Evolutionary conservation across 2,797 vertebrate species (phyloP), one percentile per base, ranked within the genome.

Genomic region (Mormyrus hasselquistii): DNA sequence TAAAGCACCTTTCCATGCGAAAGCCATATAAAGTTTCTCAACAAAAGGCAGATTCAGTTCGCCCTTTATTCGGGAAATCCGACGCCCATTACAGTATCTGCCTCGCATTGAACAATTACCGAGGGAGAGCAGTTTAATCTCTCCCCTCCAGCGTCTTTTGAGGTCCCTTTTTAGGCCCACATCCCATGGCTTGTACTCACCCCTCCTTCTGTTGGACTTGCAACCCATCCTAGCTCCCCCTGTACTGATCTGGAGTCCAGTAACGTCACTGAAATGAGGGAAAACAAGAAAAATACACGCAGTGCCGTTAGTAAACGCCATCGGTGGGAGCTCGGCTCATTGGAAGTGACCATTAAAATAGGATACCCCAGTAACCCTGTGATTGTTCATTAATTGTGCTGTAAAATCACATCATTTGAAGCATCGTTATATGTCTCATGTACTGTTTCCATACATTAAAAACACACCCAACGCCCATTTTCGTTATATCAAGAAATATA

Each of bases 161-260:
- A 82, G 76, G 34, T 82, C 44, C 44, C 47, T 82, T 79, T 82
- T 82, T 82, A 10, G 38, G 38, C 14, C 44, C n/a, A 8, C 19
- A 41, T 9, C 19, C 38, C 44, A 47, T 92, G 93, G 92, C 87
- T 88, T 91, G 93, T 89, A 97, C 98, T 97, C 95, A 98, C 98
- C 97, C 98, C 98, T 97, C 97, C 97, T 97, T 99, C 98, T 93
- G 97, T 94, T 41, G 98, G 98, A 91, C 95, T 98, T 29, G 98
- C 97, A 94, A 98, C 97, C 98, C 98, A 99, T 92, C 97, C 97
- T 92, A 99, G 96, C 88, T 99, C 98, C 92, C 98, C 97, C 94
- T 98, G 97, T 87, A 98, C 98, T 1, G 98, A 96, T 95, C 97
- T 97, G 96, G 98, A 99, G 96, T 99, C 98, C 97, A 99, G 92